phyloP scores from a whole-genome alignment of 2,888 invertebrate genomes.

The Epirrita christyi region DNA sequence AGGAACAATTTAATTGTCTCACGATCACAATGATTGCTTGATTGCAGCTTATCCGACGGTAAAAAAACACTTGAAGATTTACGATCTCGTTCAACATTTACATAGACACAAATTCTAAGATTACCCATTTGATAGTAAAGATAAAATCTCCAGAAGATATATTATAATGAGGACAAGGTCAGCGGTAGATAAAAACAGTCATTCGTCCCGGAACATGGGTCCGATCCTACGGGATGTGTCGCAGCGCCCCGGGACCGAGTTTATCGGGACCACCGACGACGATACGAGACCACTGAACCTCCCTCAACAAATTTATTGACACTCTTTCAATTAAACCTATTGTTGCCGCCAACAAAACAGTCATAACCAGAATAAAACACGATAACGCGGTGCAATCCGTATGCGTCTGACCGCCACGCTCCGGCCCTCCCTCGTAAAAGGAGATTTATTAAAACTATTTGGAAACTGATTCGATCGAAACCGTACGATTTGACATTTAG shows the following conservation, averaged over 20 bases:
- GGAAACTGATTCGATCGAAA: slow-evolving; percentile 84
- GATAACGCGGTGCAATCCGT: slow-evolving; percentile 79
- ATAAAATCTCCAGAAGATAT: slow-evolving; percentile 69
- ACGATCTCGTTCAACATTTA: slow-evolving; percentile 41
- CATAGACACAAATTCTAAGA: slow-evolving; percentile 49
- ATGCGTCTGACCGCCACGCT: slow-evolving; percentile 69
- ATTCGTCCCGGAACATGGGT: slow-evolving; percentile 67
- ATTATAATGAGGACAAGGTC: slow-evolving; percentile 76
- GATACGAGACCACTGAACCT: slow-evolving; percentile 57
- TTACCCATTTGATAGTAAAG: slow-evolving; percentile 53
- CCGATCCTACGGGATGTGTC: slow-evolving; percentile 67
- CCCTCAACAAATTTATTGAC: slow-evolving; percentile 82
- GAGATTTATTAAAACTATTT: slow-evolving; percentile 85
- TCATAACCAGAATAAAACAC: slow-evolving; percentile 80
- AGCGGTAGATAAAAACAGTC: slow-evolving; percentile 77
- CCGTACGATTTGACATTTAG: slow-evolving; percentile 85
- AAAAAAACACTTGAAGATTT: slow-evolving; percentile 37
- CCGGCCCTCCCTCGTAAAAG: slow-evolving; percentile 77
- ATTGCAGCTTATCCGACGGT: slow-evolving; percentile 35
- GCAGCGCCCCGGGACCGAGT: slow-evolving; percentile 57
- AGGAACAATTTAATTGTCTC: slow-evolving; percentile 38
- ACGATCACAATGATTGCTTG: slow-evolving; percentile 34
- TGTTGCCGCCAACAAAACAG: slow-evolving; percentile 75
- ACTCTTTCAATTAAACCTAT: slow-evolving; percentile 84
- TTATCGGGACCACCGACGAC: slow-evolving; percentile 80